Evolutionary conservation across 53 echinoderm and acorn worm genomes (phyloP).

Genomic region (Crossaster papposus): DNA sequence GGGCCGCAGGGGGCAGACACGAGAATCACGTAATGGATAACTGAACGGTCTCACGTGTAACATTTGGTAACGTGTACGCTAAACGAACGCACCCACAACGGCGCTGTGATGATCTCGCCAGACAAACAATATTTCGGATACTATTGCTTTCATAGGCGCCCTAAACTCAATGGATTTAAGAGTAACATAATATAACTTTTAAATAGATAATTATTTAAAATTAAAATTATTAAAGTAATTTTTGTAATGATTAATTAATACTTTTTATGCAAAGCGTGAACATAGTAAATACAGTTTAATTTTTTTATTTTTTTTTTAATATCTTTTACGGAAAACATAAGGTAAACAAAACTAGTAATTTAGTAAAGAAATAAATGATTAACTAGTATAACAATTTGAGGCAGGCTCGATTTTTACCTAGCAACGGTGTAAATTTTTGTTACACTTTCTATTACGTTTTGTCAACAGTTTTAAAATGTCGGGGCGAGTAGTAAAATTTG

Average conservation of each 20-base stretch:
- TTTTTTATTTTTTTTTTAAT: not conserved
- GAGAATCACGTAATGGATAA: not conserved
- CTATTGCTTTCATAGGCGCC: not conserved
- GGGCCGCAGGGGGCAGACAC: too few relatives aligned
- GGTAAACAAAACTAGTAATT: not conserved
- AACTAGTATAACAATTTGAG: slow-evolving; percentile 1
- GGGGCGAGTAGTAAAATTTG: slow-evolving; percentile 72
- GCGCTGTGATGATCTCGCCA: too few relatives aligned
- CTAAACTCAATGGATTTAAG: not conserved
- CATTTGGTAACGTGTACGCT: too few relatives aligned
- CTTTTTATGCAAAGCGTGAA: not conserved
- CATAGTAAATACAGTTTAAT: not conserved
- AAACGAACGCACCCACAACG: too few relatives aligned
- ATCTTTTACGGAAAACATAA: not conserved
- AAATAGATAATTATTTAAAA: too few relatives aligned
- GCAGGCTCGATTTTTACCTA: not conserved
- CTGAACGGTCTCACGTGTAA: not conserved
- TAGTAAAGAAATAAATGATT: slow-evolving; percentile 5
- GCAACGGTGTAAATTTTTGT: not conserved
- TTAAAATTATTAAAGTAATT: not conserved
- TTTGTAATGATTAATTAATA: not conserved
- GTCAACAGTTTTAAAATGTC: slow-evolving; percentile 56
- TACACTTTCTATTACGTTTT: not conserved
- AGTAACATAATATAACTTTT: not conserved
- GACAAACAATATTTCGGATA: slow-evolving; percentile 8